Evolutionary conservation across 2,888 invertebrate genomes (phyloP).

Genomic region (Carpatolechia fugitivella): DNA sequence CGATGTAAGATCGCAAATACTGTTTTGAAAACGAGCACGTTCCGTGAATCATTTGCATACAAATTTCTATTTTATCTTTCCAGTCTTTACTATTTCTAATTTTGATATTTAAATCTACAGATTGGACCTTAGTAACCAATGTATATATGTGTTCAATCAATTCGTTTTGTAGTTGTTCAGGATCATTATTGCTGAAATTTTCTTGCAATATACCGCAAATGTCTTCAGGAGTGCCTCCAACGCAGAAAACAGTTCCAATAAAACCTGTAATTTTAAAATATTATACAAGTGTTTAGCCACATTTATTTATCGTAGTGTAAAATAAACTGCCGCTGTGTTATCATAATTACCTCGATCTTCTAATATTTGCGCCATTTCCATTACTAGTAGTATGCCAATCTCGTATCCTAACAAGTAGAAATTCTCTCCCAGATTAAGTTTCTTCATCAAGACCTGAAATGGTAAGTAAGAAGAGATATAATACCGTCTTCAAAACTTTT

Average conservation of each 20-base stretch:
- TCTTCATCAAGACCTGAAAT: slow-evolving; percentile 40
- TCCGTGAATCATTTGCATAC: background rate
- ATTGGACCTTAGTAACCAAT: background rate
- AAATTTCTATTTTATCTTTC: slow-evolving; percentile 1
- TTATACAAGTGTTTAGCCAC: too few relatives aligned
- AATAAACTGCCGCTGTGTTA: too few relatives aligned
- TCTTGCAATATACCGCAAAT: background rate
- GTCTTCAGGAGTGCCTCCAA: slow-evolving; percentile 9
- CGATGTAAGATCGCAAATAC: background rate
- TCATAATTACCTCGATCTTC: slow-evolving; percentile 43
- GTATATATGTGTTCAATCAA: background rate
- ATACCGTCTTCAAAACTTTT: too few relatives aligned
- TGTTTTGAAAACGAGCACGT: background rate
- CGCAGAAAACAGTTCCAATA: slow-evolving; percentile 8
- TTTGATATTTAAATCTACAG: background rate
- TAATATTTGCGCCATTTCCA: slow-evolving; percentile 50
- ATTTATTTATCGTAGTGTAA: too few relatives aligned
- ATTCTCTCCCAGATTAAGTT: slow-evolving; percentile 28
- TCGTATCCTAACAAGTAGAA: slow-evolving; percentile 55
- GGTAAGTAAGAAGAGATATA: too few relatives aligned
- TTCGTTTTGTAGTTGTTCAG: background rate
- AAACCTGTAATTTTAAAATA: too few relatives aligned
- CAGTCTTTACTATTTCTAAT: background rate
- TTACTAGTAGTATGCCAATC: slow-evolving; percentile 43
- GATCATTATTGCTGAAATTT: background rate